Evolutionary conservation across 2,888 invertebrate genomes (phyloP).

Genomic region (Phalangium opilio): DNA sequence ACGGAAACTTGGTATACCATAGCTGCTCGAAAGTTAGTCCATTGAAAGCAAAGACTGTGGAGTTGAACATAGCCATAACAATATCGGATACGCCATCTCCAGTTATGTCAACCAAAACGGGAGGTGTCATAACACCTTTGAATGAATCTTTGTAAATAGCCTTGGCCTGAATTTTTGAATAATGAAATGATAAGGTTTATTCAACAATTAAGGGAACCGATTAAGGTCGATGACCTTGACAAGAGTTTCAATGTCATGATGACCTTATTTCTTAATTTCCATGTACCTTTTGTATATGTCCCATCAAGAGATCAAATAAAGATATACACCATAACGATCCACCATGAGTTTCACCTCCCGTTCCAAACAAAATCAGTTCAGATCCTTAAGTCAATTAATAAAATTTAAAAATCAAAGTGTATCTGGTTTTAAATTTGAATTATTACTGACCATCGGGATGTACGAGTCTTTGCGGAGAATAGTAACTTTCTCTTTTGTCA

Average conservation of each 20-base stretch:
- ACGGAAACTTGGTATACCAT: conserved; percentile 54
- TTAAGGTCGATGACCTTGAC: too few species aligned
- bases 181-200: too few species aligned
- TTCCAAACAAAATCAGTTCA: conserved; percentile 48
- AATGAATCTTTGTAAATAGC: conserved; percentile 42
- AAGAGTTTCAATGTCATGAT: too few species aligned
- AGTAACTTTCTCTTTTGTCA: conserved; percentile 49
- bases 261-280: too few species aligned
- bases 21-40: conserved; percentile 47
- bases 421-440: background rate
- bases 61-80: conserved; percentile 53
- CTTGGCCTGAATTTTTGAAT: too few species aligned
- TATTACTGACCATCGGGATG: conserved; percentile 36
- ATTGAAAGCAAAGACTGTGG: conserved; percentile 53
- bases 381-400: conserved; percentile 29
- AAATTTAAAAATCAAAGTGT: background rate
- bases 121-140: conserved; percentile 43
- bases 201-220: too few species aligned
- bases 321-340: conserved; percentile 52
- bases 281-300: conserved; percentile 29
- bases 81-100: conserved; percentile 55
- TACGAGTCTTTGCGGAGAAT: conserved; percentile 50
- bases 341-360: conserved; percentile 53
- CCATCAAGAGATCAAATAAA: conserved; percentile 36
- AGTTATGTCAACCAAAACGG: conserved; percentile 52